Evolutionary conservation across 2,888 invertebrate species (phyloP), one percentile per base, ranked within the genome.

Genomic region (Argyresthia goedartella): DNA sequence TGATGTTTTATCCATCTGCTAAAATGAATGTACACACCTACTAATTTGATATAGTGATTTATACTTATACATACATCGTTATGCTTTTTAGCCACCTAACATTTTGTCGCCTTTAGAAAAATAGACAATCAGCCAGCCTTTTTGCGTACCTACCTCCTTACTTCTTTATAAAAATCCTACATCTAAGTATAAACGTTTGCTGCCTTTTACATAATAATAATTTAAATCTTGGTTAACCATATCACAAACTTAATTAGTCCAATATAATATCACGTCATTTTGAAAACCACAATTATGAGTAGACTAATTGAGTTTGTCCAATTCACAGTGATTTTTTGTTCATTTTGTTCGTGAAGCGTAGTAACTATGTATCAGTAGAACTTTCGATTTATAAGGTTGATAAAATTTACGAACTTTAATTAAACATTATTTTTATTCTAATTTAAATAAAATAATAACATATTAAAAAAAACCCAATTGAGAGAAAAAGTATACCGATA

Each of bases 11-110:
- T 3, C 14, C n/a, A n/a, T 6, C n/a, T 11, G 14, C n/a, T 13
- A 42, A 8, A n/a, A 42, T 42, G 6, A 14, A n/a, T n/a, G n/a
- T n/a, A 42, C n/a, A 10, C 11, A 14, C n/a, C n/a, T 42, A n/a
- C 42, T 42, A n/a, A 8, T 14, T 42, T 14, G 14, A 14, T 42
- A 42, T n/a, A 42, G 42, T 42, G 14, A 14, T 14, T 42, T 42
- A n/a, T 8, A 42, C 42, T 14, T 42, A n/a, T 14, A n/a, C 1
- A 14, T 42, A 42, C 2, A 42, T 13, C 14, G 69, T 70, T 73
- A 75, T 77, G 77, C 74, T 72, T 68, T 73, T 74, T 76, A 81
- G 77, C 81, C 80, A 81, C 79, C 69, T 76, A 80, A 81, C 79
- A 76, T 74, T 67, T 66, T 63, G 62, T 70, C 72, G 3, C 69